Percentiles rank a stretch among this genome's conserved stretches.
Conservation (phyloP, 2,113 vertebrate species). For the Sylvicapra grimmia region DNA sequence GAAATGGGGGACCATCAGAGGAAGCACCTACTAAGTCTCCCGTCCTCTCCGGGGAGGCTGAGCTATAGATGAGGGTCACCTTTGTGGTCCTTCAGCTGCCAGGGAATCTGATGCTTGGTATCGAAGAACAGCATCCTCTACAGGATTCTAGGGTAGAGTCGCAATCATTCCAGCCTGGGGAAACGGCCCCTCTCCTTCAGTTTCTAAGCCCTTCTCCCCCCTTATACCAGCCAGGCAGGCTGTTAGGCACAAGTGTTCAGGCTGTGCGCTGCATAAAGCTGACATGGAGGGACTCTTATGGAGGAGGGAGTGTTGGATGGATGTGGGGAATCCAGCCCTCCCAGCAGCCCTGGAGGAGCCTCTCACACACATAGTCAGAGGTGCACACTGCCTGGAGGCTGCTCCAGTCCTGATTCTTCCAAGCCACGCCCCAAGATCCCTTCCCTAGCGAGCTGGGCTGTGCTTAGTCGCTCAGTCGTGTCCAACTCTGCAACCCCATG, state of each 20-base stretch:
- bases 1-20: not conserved
- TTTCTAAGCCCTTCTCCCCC: not conserved
- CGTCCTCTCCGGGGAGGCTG: not conserved
- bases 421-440: not conserved
- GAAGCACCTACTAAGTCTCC: not conserved
- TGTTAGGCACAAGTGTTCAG: not conserved
- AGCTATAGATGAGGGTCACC: not conserved
- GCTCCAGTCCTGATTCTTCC: not conserved
- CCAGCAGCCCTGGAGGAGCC: not conserved
- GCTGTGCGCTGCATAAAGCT: not conserved
- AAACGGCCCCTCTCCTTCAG: not conserved
- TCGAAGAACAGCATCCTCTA: not conserved
- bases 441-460: not conserved
- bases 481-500: not conserved
- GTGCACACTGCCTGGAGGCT: not conserved
- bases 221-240: not conserved
- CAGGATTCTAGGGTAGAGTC: not conserved
- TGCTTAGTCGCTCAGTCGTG: rapidly evolving
- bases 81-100: not conserved
- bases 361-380: not conserved
- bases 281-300: not conserved
- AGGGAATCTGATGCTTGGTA: not conserved
- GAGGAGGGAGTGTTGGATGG: not conserved
- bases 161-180: not conserved
- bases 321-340: not conserved